Conservation (phyloP, 2,113 vertebrate species). For the Poicephalus gulielmi region DNA sequence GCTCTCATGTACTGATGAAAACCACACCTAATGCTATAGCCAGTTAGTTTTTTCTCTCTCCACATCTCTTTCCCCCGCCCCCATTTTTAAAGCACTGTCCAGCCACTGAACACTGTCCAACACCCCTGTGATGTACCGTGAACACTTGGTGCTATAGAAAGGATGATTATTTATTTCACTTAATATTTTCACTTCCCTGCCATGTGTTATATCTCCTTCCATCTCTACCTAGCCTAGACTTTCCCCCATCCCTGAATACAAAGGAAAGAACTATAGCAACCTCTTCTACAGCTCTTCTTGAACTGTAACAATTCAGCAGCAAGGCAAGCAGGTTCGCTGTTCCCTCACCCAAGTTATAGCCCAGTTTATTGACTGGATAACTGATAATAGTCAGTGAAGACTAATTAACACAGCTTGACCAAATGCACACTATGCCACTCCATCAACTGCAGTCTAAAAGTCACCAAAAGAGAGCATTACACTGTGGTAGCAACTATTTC, state of each 20-base stretch:
- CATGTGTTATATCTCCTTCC: not conserved
- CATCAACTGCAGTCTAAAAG: not conserved
- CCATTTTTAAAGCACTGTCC: not conserved
- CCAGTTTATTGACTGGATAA: not conserved
- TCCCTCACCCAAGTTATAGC: not conserved
- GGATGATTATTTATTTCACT: not conserved
- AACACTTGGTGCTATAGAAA: not conserved
- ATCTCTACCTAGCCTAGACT: not conserved
- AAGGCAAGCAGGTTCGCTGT: not conserved
- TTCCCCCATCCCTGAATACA: not conserved
- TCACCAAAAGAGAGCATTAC: not conserved
- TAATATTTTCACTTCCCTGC: not conserved
- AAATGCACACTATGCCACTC: not conserved
- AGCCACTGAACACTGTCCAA: not conserved
- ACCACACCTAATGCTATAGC: not conserved
- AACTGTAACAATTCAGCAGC: not conserved
- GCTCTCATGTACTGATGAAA: not conserved
- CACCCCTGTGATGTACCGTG: not conserved
- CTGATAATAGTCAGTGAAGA: not conserved
- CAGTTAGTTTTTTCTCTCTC: not conserved
- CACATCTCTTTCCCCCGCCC: not conserved
- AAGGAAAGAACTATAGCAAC: not conserved
- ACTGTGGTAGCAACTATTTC: not conserved
- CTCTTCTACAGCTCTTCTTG: not conserved
- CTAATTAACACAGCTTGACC: not conserved